These are phyloP conservation scores for Cheilosia pagana DNA, from an alignment of 2,888 invertebrate species.

Conservation along the genomic window DNA sequence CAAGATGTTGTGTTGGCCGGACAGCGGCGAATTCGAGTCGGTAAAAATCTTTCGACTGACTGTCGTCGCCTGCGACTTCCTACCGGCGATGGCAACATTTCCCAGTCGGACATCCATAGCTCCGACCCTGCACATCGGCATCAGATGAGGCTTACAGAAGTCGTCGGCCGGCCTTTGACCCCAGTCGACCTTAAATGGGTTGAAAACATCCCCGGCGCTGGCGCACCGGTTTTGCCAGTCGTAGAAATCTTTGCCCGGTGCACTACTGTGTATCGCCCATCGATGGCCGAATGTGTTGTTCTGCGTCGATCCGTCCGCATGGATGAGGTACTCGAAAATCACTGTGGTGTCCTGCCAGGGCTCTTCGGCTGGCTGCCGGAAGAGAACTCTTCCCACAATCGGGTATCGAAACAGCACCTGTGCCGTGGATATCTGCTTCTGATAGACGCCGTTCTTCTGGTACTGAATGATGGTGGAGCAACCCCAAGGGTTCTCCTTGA, in stretches of 20 bases:
- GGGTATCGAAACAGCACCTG: conserved; percentile 94
- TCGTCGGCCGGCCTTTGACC: conserved; percentile 86
- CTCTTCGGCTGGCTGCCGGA: conserved; percentile 91
- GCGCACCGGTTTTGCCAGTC: conserved; percentile 94
- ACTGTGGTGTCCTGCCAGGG: conserved; percentile 94
- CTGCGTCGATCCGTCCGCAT: conserved; percentile 92
- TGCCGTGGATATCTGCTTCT: conserved; percentile 90
- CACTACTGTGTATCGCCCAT: conserved; percentile 92
- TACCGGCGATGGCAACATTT: conserved; percentile 89
- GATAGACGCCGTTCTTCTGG: conserved; percentile 87
- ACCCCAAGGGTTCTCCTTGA: conserved; percentile 80
- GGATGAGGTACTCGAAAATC: conserved; percentile 92
- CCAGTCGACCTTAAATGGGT: conserved; percentile 90
- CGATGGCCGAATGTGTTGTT: conserved; percentile 90
- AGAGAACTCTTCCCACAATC: conserved; percentile 91
- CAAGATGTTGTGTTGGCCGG: conserved; percentile 88
- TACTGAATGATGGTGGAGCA: conserved; percentile 88
- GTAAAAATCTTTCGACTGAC: conserved; percentile 91
- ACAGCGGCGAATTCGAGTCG: conserved; percentile 90
- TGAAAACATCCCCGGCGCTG: conserved; percentile 90
- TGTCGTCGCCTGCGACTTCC: conserved; percentile 86
- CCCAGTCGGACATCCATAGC: conserved; percentile 90
- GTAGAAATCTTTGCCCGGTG: conserved; percentile 94
- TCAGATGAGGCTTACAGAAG: conserved; percentile 85
- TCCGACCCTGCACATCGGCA: conserved; percentile 89